Evolutionary conservation across 2,888 invertebrate species (phyloP).

Genomic region (Ectemnius cavifrons): DNA sequence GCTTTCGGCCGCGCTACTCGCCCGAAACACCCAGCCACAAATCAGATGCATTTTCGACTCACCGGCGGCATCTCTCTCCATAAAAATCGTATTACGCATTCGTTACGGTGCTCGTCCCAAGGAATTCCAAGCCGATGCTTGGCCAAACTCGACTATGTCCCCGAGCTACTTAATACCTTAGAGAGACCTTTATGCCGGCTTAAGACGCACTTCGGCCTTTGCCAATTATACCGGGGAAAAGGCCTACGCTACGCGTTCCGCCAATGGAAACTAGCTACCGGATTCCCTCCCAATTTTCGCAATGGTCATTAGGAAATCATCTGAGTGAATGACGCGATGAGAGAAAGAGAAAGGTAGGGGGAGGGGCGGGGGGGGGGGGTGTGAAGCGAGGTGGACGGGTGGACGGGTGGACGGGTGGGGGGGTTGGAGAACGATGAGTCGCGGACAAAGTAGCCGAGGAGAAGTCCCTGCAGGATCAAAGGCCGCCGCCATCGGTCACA

Average conservation of each 20-base stretch:
- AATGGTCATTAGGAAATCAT: slow-evolving; percentile 61
- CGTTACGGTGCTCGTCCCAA: slow-evolving; percentile 74
- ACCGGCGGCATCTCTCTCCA: slow-evolving; percentile 69
- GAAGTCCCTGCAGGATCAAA: slow-evolving; percentile 74
- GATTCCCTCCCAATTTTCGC: slow-evolving; percentile 54
- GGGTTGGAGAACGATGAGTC: slow-evolving; percentile 53
- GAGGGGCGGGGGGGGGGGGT: slow-evolving; percentile 58
- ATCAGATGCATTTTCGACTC: slow-evolving; percentile 73
- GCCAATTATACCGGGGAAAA: not conserved
- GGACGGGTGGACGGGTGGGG: too few relatives aligned
- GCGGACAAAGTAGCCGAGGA: slow-evolving; percentile 74
- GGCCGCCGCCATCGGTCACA: slow-evolving; percentile 77
- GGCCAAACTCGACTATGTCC: slow-evolving; percentile 17
- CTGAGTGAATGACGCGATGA: slow-evolving; percentile 57
- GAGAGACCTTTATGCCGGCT: slow-evolving; percentile 3
- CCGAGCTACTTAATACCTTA: slow-evolving; percentile 5
- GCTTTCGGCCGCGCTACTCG: slow-evolving; percentile 33
- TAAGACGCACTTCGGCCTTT: not conserved
- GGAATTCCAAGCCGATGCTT: slow-evolving; percentile 63
- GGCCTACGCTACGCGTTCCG: not conserved
- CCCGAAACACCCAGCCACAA: slow-evolving; percentile 64
- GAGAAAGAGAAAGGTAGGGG: slow-evolving; percentile 56
- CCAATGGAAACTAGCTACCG: slow-evolving; percentile 2
- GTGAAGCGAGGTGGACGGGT: too few relatives aligned
- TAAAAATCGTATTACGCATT: slow-evolving; percentile 77